phyloP scores from a whole-genome alignment of 2,113 vertebrate genomes.

The Aptenodytes forsteri region DNA sequence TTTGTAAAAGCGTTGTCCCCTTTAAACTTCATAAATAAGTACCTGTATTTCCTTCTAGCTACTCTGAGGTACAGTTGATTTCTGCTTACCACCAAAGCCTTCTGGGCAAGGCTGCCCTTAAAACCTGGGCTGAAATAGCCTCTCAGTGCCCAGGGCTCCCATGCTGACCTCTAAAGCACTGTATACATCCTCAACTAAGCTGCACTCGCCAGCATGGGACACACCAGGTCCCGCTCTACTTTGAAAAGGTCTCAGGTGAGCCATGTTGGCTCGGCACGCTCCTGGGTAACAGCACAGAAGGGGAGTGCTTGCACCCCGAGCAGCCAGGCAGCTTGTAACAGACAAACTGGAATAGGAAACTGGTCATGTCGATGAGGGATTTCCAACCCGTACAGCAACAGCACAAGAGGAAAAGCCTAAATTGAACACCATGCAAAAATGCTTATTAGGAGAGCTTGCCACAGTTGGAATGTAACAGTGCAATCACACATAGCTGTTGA shows the following conservation, averaged over 20 bases:
- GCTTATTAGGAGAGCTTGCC: neutral
- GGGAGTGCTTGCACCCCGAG: neutral
- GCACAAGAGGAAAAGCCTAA: neutral
- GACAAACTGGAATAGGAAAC: neutral
- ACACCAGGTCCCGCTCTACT: neutral
- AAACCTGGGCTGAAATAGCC: neutral
- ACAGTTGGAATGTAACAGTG: neutral
- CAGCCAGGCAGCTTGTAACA: neutral
- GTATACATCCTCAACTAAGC: neutral
- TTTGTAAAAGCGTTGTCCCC: neutral
- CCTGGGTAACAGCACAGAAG: neutral
- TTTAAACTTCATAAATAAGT: neutral
- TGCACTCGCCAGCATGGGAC: neutral
- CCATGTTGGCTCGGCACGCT: neutral
- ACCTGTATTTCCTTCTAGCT: neutral
- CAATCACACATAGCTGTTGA: neutral
- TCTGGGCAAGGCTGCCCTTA: neutral
- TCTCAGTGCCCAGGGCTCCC: neutral
- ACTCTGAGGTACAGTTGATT: neutral
- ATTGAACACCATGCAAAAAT: neutral
- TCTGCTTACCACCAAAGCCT: neutral
- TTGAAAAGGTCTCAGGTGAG: neutral
- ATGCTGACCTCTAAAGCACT: neutral
- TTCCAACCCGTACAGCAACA: neutral
- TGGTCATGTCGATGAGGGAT: neutral